These are phyloP conservation scores for Euphydryas editha DNA, from an alignment of 2,888 invertebrate genomes.

Conservation along the genomic window DNA sequence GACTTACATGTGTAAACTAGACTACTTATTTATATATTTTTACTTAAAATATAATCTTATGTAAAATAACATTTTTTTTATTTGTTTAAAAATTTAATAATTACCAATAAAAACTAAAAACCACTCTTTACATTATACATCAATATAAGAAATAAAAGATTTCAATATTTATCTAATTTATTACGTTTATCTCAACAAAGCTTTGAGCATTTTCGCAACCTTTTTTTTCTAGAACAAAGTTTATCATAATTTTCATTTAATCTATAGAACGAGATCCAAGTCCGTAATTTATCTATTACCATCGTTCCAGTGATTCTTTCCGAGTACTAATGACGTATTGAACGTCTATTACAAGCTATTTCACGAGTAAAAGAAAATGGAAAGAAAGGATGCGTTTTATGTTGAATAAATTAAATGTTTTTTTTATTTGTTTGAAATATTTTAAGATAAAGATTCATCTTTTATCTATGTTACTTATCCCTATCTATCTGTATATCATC, in stretches of 20 bases:
- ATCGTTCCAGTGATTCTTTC: constrained; percentile 4
- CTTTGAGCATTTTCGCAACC: background rate
- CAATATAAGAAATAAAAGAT: no score
- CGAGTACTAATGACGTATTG: constrained; percentile 27
- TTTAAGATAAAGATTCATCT: no score
- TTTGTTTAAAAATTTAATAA: background rate
- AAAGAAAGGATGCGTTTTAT: background rate
- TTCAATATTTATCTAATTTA: background rate
- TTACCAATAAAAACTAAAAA: no score
- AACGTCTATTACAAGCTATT: constrained; percentile 2
- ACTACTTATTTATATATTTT: background rate
- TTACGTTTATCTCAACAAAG: background rate
- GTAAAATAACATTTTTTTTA: no score
- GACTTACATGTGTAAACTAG: background rate
- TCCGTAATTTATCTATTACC: background rate
- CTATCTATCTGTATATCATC: no score
- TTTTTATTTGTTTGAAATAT: no score
- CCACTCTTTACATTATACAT: no score
- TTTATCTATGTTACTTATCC: no score
- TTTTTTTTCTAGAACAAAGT: background rate
- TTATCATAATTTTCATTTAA: background rate
- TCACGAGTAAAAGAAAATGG: background rate
- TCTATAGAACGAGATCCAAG: background rate
- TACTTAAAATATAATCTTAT: no score
- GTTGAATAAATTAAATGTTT: background rate